Base-by-base conservation (phyloP, 1,140 invertebrate genomes). In the Cardiocondyla obscurior region DNA sequence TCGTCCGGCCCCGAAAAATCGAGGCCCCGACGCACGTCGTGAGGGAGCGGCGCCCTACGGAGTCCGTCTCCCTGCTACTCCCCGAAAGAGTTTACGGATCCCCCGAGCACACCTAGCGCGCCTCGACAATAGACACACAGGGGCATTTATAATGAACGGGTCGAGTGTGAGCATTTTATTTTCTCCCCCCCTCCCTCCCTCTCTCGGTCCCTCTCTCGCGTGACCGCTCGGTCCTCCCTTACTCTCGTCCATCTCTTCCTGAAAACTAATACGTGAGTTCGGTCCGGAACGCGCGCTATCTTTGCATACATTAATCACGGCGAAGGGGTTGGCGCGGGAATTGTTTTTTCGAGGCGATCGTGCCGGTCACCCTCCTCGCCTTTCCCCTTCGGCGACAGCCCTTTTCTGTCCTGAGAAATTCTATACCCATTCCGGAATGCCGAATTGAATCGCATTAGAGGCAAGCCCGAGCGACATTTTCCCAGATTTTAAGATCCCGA, bases 291-390 rank as follows among this genome's bases (percentile, higher is more conserved):
- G 58, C 79, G 49, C 74, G 58, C 86, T 86, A 89, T 90, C 88
- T 89, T 88, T 81, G 84, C 88, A 73, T 69, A 70, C 89, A 90
- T 90, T 90, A 90, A 90, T 90, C 89, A 90, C 85, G 53, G 62
- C 25, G 82, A 86, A 90, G 88, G 88, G 86, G 88, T 88, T 88
- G 85, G 67, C 67, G 39, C 55, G 85, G n/a, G 85, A 87, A 88
- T 88, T 82, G 86, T 79, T 74, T 81, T 82, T 72, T 55, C 67
- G 30, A 30, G 16, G 16, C 12, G 57, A 82, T 85, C 74, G 74
- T 25, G 55, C 39, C 69, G 55, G 67, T 25, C 74, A 65, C 36
- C 49, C 36, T 25, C 49, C 36, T 22, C 28, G 14, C 19, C 33
- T 30, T 72, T 83, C 28, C 49, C 19, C 19, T 70, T 65, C 46